Evolutionary conservation across 2,888 invertebrate species (phyloP).

Genomic region (Cistogaster globosa): DNA sequence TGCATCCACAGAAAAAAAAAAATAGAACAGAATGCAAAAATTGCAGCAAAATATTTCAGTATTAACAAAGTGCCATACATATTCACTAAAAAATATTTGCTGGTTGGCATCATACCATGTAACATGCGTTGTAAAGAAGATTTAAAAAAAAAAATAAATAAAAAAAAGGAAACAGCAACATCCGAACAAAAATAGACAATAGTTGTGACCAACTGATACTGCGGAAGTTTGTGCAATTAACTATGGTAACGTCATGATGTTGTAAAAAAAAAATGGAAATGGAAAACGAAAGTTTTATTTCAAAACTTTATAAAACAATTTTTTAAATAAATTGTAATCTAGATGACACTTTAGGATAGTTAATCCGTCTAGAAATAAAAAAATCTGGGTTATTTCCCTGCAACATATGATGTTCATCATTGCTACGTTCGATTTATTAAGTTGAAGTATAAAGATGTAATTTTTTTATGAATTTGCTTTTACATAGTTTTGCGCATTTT

Average conservation of each 20-base stretch:
- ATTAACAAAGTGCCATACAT: not conserved
- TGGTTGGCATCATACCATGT: constrained; percentile 20
- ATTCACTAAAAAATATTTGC: constrained; percentile 26
- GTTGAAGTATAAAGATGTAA: no score
- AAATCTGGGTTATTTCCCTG: no score
- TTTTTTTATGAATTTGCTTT: no score
- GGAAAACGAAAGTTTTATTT: not conserved
- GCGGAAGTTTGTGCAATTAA: constrained; percentile 62
- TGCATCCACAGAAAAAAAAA: no score
- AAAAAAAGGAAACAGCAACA: constrained; percentile 2
- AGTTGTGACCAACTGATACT: constrained; percentile 58
- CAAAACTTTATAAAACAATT: not conserved
- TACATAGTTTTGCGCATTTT: no score
- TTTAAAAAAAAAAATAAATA: not conserved
- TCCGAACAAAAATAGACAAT: constrained; percentile 4
- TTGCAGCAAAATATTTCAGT: not conserved
- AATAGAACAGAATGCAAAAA: not conserved
- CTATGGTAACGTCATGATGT: constrained; percentile 9
- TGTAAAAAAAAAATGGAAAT: not conserved
- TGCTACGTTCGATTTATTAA: no score
- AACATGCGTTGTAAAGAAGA: constrained; percentile 22
- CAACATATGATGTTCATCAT: no score
- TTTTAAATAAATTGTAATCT: no score
- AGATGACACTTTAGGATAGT: no score
- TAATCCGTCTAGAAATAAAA: no score